Evolutionary conservation across 2,113 vertebrate genomes (phyloP), one percentile per base, ranked within the genome.

Genomic region (Tragelaphus scriptus): DNA sequence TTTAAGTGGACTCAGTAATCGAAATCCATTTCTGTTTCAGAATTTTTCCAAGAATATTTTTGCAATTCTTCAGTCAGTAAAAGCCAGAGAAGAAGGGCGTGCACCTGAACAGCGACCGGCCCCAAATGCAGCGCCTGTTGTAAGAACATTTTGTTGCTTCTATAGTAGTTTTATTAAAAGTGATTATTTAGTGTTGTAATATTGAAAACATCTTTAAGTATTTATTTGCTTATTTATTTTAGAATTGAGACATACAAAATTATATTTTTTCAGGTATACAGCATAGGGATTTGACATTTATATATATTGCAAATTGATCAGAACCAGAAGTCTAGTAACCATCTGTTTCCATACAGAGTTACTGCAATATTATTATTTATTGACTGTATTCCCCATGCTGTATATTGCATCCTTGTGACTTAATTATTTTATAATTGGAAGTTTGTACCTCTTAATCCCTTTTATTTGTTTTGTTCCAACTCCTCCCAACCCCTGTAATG

Each of bases 11-110:
- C 17, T 96, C 98, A 92, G 89, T 98, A 91, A 98, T 2, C 2
- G 75, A 47, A 95, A 44, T 97, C 17, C 63, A 26, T 10, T 61
- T 97, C 6, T 99, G 56, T 98, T 99, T 71, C 98, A 99, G 99
- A 99, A 99, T 97, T 99, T 99, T 98, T 99, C 99, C 97, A 99
- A 99, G 99, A 99, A 99, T 98, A 99, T 99, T 97, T 99, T 99
- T 99, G 99, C 99, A 85, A 99, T 99, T 98, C 99, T 99, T 98
- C 99, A 99, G 86, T 99, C 99, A 1, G 99, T 99, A 75, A 99
- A 99, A 99, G 99, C 99, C 97, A 99, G 99, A 99, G 99, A 99
- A 98, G 99, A 99, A 98, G 99, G 99, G 0, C 99, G 99, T 88
- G 99, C 99, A 7, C 99, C 99, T 5, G 99, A 99, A 96, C 99